phyloP scores from a whole-genome alignment of 2,113 vertebrate genomes.

The Malurus cyaneus region DNA sequence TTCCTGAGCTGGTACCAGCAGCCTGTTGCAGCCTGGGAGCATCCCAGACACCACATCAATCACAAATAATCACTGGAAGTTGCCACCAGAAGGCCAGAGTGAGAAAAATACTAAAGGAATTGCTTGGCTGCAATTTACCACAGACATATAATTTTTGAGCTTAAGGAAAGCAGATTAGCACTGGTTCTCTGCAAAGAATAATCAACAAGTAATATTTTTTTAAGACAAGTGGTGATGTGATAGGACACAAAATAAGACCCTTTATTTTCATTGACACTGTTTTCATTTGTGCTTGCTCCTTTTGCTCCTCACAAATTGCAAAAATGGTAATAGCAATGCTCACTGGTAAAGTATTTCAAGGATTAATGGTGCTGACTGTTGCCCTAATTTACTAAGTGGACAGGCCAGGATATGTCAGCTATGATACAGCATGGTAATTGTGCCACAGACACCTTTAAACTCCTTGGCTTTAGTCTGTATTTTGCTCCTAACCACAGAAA shows the following conservation, averaged over 20 bases:
- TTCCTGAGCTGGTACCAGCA: background rate
- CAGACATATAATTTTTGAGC: background rate
- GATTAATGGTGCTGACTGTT: background rate
- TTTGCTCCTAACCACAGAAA: background rate
- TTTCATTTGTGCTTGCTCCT: slow-evolving; percentile 1
- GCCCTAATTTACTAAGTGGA: background rate
- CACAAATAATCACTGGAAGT: background rate
- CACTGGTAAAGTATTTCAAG: background rate
- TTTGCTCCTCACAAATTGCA: slow-evolving; percentile 1
- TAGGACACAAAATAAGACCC: background rate
- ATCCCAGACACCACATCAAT: background rate
- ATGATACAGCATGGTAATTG: background rate
- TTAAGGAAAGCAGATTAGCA: background rate
- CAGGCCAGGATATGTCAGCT: background rate
- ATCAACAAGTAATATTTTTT: background rate
- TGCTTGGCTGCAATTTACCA: background rate
- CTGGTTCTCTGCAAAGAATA: background rate
- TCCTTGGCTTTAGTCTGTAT: background rate
- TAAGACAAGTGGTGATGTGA: background rate
- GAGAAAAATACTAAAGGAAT: background rate
- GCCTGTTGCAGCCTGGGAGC: background rate
- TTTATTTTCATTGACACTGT: background rate
- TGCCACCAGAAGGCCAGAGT: background rate
- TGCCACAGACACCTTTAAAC: background rate
- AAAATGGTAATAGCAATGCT: background rate